These are phyloP conservation scores for Trachythela sp. DNA, from an alignment of 64 coral and sea anemone genomes.

Conservation along the genomic window DNA sequence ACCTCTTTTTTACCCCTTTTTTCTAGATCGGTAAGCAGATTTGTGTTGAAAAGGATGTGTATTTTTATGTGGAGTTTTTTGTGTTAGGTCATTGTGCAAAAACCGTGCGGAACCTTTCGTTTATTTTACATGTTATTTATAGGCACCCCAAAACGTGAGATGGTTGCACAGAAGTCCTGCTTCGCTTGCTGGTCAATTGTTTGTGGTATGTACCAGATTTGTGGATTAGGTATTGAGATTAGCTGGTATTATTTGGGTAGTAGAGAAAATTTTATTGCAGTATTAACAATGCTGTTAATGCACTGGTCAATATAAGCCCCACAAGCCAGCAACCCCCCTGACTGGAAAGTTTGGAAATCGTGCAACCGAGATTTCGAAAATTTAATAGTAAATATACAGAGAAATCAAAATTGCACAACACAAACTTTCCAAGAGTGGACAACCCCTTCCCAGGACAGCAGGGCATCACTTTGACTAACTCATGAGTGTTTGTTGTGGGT, in stretches of 20 bases:
- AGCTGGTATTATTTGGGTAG: not conserved
- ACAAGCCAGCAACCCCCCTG: no score
- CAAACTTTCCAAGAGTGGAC: no score
- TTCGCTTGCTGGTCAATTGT: constrained; percentile 1
- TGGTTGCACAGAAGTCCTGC: not conserved
- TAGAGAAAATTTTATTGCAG: not conserved
- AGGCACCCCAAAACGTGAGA: not conserved
- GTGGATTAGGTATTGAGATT: not conserved
- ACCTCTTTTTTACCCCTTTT: not conserved
- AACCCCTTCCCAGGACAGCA: no score
- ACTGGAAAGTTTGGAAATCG: no score
- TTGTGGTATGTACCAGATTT: not conserved
- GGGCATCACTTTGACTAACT: no score
- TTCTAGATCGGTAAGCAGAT: not conserved
- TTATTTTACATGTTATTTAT: not conserved
- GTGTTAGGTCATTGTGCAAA: not conserved
- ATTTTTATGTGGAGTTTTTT: not conserved
- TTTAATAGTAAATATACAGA: no score
- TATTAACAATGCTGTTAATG: not conserved
- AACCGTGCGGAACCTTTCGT: not conserved
- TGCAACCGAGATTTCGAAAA: no score
- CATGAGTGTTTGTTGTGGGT: no score
- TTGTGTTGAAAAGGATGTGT: not conserved
- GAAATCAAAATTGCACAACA: no score
- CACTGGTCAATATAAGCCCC: no score